These are phyloP conservation scores for Lithosia quadra DNA, from an alignment of 2,888 invertebrate species.

Conservation along the genomic window DNA sequence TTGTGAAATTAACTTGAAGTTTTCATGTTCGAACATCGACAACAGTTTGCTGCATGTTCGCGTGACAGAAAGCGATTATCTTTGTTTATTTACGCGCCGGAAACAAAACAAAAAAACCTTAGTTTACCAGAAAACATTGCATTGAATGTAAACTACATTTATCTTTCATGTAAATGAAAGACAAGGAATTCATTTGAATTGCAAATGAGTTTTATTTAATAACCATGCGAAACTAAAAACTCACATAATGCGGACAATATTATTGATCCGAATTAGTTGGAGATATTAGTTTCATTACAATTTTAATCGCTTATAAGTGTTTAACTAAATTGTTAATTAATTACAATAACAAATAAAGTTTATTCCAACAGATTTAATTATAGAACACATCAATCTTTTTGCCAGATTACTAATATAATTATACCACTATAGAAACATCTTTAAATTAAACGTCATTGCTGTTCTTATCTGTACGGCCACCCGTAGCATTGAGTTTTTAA, in stretches of 20 bases:
- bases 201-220: background rate
- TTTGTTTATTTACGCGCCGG: slow-evolving; percentile 47
- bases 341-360: background rate
- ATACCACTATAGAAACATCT: background rate
- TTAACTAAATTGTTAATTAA: background rate
- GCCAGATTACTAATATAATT: background rate
- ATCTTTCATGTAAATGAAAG: slow-evolving; percentile 1
- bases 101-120: slow-evolving; percentile 52
- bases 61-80: slow-evolving; percentile 42
- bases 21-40: slow-evolving; percentile 59
- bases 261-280: background rate
- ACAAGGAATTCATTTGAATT: background rate
- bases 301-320: background rate
- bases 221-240: background rate
- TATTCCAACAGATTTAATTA: background rate
- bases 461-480: background rate
- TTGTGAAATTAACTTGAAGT: slow-evolving; percentile 40
- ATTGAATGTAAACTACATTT: background rate
- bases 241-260: background rate
- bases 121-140: slow-evolving; percentile 31
- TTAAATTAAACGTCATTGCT: background rate
- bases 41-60: slow-evolving; percentile 63
- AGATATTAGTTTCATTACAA: background rate
- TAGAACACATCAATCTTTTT: background rate
- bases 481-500: background rate